Base-by-base conservation (phyloP, 2,888 invertebrate species). In the Microctonus hyperodae region DNA sequence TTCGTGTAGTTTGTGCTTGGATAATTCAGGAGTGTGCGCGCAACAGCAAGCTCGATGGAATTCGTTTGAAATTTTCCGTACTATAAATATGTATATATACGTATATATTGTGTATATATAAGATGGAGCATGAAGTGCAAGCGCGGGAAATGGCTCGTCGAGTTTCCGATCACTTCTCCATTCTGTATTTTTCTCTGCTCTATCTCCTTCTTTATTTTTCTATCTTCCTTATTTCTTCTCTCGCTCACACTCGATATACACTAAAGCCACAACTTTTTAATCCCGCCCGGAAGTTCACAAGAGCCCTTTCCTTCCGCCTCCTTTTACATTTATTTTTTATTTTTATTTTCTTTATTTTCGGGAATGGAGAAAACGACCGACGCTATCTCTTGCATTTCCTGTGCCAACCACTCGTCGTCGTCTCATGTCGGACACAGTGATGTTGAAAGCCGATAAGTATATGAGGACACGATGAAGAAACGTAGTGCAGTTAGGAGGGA, bases 231-330 rank as follows among this genome's bases (percentile, higher is more conserved):
- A 13, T 7, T 31, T 31, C n/a, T n/a, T n/a, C n/a, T n/a, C n/a
- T n/a, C n/a, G n/a, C n/a, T n/a, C n/a, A n/a, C n/a, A n/a, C 23
- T 31, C 25, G 44, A 16, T 16, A 20, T 59, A 44, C 37, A 40
- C 11, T 48, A 44, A 20, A 66, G 51, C 67, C 63, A 44, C 63
- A 67, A 67, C 63, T 67, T 67, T 67, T 67, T 67, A 67, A 67
- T 67, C 67, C 44, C 35, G 40, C 20, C 25, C 37, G 35, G 40
- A 61, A 66, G 33, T 57, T 57, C 13, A 28, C 44, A 33, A 61
- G 50, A 50, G 61, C 61, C 13, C n/a, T 51, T 25, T 44, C 16
- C 44, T 16, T 44, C 20, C 20, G 16, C 44, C 16, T 44, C 1
- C 20, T 44, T 44, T 44, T 44, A 16, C 16, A 16, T n/a, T n/a